Percentiles rank a stretch among this genome's conserved stretches.
phyloP scores from a whole-genome alignment of 1,140 invertebrate species.

The Neodiprion pinetum region DNA sequence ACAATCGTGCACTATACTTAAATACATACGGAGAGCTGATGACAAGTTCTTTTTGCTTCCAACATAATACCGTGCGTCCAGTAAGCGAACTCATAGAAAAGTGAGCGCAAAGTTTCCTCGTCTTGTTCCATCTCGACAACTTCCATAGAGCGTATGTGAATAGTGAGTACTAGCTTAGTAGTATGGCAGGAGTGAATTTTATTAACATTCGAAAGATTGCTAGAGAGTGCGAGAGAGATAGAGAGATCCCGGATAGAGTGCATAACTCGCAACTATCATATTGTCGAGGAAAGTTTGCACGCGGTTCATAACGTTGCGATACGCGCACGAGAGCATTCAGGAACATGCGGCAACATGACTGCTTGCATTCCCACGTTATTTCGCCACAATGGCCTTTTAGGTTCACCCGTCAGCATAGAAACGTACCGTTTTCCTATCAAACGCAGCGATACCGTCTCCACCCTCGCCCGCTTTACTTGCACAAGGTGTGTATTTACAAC shows the following conservation, averaged over 20 bases:
- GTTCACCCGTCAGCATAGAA: not conserved
- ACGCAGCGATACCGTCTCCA: not conserved
- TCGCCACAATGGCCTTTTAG: constrained; percentile 2
- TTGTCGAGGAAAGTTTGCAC: not conserved
- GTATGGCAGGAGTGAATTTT: not conserved
- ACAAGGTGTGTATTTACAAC: not conserved
- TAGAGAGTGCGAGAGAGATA: too few relatives aligned
- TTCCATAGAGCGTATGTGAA: too few relatives aligned
- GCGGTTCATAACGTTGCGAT: not conserved
- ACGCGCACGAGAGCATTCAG: not conserved
- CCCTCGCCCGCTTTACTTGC: not conserved
- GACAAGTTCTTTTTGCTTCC: not conserved
- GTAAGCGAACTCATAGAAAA: not conserved
- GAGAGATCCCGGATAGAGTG: not conserved
- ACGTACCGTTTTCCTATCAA: constrained; percentile 1
- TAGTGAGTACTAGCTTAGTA: too few relatives aligned
- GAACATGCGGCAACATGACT: not conserved
- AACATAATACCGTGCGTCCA: not conserved
- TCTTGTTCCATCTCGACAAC: too few relatives aligned
- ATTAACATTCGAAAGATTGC: not conserved
- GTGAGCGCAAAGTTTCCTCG: not conserved
- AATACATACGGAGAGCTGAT: too few relatives aligned
- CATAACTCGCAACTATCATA: not conserved
- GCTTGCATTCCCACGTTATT: not conserved
- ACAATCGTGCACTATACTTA: too few relatives aligned